phyloP scores from a whole-genome alignment of 2,113 vertebrate species.

The Zingel zingel region DNA sequence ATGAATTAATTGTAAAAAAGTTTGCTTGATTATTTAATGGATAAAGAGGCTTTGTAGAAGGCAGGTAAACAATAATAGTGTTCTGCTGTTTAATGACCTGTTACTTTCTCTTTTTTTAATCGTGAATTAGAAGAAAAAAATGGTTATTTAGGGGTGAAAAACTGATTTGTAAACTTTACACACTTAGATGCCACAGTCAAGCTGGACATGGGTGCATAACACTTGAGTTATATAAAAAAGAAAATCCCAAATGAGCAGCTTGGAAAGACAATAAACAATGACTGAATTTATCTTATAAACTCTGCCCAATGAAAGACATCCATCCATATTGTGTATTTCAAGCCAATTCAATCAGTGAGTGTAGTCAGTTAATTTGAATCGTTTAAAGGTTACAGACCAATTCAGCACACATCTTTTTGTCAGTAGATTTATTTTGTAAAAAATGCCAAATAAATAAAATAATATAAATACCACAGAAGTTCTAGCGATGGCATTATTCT shows the following conservation, averaged over 20 bases:
- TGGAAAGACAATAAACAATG: not conserved
- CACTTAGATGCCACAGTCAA: not conserved
- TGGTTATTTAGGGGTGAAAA: not conserved
- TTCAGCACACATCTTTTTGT: not conserved
- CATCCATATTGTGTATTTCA: not conserved
- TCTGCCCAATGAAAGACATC: not conserved
- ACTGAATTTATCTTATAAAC: not conserved
- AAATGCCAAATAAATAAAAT: not conserved
- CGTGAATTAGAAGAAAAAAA: not conserved
- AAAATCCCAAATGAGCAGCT: not conserved
- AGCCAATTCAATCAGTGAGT: not conserved
- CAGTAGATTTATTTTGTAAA: not conserved
- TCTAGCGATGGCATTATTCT: not conserved
- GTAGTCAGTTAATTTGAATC: not conserved
- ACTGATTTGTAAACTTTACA: not conserved
- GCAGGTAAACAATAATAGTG: not conserved
- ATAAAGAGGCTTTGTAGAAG: not conserved
- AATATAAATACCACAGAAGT: not conserved
- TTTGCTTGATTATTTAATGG: slow-evolving; percentile 13
- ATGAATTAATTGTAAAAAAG: not conserved
- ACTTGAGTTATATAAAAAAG: not conserved
- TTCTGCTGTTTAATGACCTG: not conserved
- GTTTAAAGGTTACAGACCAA: not conserved
- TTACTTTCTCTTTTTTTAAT: not conserved
- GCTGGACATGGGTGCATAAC: not conserved